Conservation (phyloP, 2,113 vertebrate species). For the Silurus asotus region DNA sequence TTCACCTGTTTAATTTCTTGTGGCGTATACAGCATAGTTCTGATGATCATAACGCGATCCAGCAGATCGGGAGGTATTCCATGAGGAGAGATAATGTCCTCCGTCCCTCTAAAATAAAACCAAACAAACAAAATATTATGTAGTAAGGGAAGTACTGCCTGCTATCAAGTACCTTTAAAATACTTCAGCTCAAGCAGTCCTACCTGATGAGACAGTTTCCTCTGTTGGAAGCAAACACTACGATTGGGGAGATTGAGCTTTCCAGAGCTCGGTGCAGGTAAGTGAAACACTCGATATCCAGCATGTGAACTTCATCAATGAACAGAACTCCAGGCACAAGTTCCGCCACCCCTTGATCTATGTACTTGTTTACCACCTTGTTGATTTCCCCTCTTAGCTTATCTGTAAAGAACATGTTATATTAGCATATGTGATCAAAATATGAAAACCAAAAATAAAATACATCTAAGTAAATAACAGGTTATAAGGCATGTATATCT, state of each 20-base stretch:
- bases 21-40: constrained; percentile 93
- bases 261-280: constrained; percentile 95
- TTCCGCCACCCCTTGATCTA: constrained; percentile 95
- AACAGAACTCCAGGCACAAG: constrained; percentile 95
- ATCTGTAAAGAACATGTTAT: constrained; percentile 68
- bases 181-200: neutral
- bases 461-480: neutral
- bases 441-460: neutral
- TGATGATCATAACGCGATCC: constrained; percentile 96
- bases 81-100: constrained; percentile 91
- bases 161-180: neutral
- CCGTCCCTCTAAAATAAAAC: constrained; percentile 81
- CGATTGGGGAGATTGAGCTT: constrained; percentile 93
- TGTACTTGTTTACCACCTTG: constrained; percentile 98
- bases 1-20: constrained; percentile 97
- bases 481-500: neutral
- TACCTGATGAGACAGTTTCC: constrained; percentile 96
- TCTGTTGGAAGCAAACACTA: constrained; percentile 95
- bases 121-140: constrained; percentile 23
- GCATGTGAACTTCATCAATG: constrained; percentile 97
- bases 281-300: constrained; percentile 98
- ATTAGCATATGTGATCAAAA: neutral
- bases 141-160: neutral
- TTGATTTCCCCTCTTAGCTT: constrained; percentile 97
- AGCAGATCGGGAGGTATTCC: constrained; percentile 93